Evolutionary conservation across 2,888 invertebrate species (phyloP).

Genomic region (Campopleginae sp.): DNA sequence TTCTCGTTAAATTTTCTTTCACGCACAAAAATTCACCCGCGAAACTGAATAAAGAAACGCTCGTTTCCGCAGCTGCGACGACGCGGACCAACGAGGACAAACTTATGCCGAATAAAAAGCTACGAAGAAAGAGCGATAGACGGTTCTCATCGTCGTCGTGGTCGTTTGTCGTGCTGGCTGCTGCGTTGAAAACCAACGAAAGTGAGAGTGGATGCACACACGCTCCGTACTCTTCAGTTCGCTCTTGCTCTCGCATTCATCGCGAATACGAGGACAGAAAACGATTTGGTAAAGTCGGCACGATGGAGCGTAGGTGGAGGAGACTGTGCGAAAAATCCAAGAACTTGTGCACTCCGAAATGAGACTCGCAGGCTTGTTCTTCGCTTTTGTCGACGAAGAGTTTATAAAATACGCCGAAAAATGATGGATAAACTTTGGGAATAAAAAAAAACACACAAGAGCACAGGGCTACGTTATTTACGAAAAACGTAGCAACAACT

Average conservation of each 20-base stretch:
- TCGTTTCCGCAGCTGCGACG: constrained; percentile 60
- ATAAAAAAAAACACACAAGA: constrained; percentile 26
- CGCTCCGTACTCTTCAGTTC: constrained; percentile 62
- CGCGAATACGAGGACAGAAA: constrained; percentile 36
- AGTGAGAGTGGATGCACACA: constrained; percentile 77
- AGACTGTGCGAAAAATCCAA: constrained; percentile 63
- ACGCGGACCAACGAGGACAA: constrained; percentile 59
- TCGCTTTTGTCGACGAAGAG: not conserved
- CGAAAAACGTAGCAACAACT: constrained; percentile 18
- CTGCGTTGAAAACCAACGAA: constrained; percentile 73
- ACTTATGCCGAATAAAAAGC: constrained; percentile 44
- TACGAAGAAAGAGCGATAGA: constrained; percentile 51
- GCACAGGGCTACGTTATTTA: constrained; percentile 9
- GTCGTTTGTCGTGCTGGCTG: constrained; percentile 38
- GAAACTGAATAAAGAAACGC: constrained; percentile 40
- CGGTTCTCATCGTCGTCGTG: constrained; percentile 55
- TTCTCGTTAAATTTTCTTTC: constrained; percentile 17
- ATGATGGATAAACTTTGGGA: constrained; percentile 13
- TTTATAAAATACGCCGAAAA: constrained; percentile 18
- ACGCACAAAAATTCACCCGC: constrained; percentile 56
- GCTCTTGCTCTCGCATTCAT: constrained; percentile 53
- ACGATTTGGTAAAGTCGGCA: constrained; percentile 42
- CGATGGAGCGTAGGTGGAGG: constrained; percentile 62
- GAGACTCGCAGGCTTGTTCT: constrained; percentile 15
- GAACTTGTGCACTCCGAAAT: constrained; percentile 50